Evolutionary conservation across 2,113 vertebrate species (phyloP).

Genomic region (Clarias gariepinus): DNA sequence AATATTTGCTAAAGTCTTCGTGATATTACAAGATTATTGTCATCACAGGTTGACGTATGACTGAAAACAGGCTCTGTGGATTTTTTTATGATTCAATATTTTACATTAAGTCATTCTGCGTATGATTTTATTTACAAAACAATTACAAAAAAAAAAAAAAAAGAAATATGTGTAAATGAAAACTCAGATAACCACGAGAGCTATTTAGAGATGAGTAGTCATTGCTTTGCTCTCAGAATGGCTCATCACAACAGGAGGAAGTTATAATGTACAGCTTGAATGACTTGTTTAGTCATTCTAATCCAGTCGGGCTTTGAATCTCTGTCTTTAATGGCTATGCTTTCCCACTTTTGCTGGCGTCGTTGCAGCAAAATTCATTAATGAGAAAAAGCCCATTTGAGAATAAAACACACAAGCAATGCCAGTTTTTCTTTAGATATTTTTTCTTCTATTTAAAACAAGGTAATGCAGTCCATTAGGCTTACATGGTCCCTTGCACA

Average conservation of each 20-base stretch:
- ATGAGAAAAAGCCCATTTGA: not conserved
- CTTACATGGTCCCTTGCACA: conserved; percentile 8
- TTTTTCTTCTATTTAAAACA: not conserved
- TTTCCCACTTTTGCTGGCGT: not conserved
- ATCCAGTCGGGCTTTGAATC: not conserved
- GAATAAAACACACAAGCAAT: not conserved
- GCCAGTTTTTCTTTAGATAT: not conserved
- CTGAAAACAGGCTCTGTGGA: no score
- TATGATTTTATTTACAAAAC: no score
- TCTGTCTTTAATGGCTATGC: not conserved
- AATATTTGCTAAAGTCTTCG: no score
- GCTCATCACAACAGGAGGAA: not conserved
- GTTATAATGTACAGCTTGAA: not conserved
- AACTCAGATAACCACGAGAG: not conserved
- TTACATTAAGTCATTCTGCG: no score
- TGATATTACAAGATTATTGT: no score
- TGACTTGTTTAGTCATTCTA: conserved; percentile 4
- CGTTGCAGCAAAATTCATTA: not conserved
- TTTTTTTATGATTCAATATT: no score
- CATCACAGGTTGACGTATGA: no score
- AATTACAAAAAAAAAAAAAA: not conserved
- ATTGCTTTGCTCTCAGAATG: not conserved
- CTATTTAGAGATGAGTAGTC: not conserved
- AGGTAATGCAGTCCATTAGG: conserved; percentile 28
- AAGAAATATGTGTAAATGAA: not conserved